Percentiles rank a stretch among this genome's conserved stretches.
These are phyloP conservation scores for Stenurella melanura DNA, from an alignment of 2,888 invertebrate genomes.

Conservation along the genomic window DNA sequence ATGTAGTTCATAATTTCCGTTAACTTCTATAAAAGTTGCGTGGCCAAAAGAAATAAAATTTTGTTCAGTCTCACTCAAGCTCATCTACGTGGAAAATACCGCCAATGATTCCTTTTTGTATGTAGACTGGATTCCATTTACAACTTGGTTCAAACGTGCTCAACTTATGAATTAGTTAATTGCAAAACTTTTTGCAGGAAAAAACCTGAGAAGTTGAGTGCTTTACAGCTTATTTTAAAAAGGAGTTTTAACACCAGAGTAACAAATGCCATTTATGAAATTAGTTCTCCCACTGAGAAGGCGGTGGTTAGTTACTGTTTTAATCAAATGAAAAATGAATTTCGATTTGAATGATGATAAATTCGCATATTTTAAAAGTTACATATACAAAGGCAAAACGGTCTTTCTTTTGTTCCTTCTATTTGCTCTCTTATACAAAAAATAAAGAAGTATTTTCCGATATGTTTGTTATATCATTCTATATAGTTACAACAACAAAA, in stretches of 20 bases:
- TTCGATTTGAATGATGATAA: too few relatives aligned
- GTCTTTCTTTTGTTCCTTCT: too few relatives aligned
- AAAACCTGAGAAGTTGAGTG: neutral
- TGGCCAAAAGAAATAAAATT: neutral
- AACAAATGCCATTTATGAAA: neutral
- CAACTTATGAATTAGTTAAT: neutral
- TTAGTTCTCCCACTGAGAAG: neutral
- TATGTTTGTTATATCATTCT: too few relatives aligned
- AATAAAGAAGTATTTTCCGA: too few relatives aligned
- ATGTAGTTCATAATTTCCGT: neutral
- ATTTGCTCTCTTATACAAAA: too few relatives aligned
- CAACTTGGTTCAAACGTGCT: neutral
- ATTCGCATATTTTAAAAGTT: too few relatives aligned
- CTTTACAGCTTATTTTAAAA: neutral
- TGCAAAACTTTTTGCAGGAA: neutral
- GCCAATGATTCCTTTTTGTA: neutral
- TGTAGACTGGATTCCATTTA: neutral
- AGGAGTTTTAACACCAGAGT: neutral
- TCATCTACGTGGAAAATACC: neutral
- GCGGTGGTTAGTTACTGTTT: too few relatives aligned
- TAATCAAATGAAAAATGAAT: too few relatives aligned
- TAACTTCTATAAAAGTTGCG: constrained; percentile 2
- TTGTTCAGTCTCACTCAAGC: neutral
- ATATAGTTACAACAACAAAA: too few relatives aligned
- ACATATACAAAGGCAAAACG: too few relatives aligned